Conservation (phyloP, 64 coral and sea anemone genomes). For the Porites australiensis region DNA sequence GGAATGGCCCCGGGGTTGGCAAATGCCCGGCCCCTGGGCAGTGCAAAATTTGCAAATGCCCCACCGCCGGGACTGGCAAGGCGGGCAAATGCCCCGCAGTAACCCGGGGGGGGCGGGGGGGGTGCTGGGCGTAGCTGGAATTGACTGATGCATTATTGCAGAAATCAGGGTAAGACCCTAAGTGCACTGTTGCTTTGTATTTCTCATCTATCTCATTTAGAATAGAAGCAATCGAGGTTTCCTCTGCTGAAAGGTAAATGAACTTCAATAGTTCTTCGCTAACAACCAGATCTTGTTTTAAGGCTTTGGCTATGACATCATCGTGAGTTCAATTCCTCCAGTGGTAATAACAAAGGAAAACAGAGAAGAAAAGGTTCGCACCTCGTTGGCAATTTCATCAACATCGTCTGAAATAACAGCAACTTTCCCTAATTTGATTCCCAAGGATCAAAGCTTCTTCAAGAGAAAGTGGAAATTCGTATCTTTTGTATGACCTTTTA, state of each 20-base stretch:
- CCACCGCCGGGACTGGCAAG: too few relatives aligned
- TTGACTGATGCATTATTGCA: too few relatives aligned
- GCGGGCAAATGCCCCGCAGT: too few relatives aligned
- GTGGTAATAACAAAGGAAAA: slow-evolving; percentile 91
- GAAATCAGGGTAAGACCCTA: slow-evolving; percentile 92
- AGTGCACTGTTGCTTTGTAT: slow-evolving; percentile 82
- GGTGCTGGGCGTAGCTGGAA: too few relatives aligned
- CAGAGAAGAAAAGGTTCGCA: slow-evolving; percentile 72
- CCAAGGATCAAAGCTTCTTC: slow-evolving; percentile 86
- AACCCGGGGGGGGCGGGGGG: too few relatives aligned
- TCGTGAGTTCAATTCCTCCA: slow-evolving; percentile 96
- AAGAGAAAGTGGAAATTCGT: slow-evolving; percentile 90
- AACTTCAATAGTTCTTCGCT: slow-evolving; percentile 70
- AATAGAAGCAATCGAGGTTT: slow-evolving; percentile 74
- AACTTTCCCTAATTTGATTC: slow-evolving; percentile 89
- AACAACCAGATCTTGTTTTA: slow-evolving; percentile 83
- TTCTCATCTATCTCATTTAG: slow-evolving; percentile 82
- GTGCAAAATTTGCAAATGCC: too few relatives aligned
- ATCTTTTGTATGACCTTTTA: slow-evolving; percentile 98
- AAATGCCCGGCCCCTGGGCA: too few relatives aligned
- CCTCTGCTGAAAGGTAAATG: slow-evolving; percentile 81
- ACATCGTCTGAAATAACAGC: slow-evolving; percentile 91
- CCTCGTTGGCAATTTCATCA: slow-evolving; percentile 78
- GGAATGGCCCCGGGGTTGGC: too few relatives aligned
- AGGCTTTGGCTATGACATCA: slow-evolving; percentile 94